Conservation (phyloP, 2,797 vertebrate genomes). For the Ceryle rudis region DNA sequence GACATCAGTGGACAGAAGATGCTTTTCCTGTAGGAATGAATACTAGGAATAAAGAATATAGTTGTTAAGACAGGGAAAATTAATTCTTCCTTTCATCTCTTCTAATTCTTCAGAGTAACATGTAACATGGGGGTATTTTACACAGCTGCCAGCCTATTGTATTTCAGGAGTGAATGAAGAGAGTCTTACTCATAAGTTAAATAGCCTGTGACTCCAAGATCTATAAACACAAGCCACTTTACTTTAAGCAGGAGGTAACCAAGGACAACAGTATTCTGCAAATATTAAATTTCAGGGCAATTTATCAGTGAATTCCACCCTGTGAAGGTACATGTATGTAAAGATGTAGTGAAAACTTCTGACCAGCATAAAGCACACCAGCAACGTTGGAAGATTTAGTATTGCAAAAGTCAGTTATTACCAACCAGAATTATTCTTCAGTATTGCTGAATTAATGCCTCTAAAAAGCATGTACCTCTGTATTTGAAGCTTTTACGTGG, state of each 20-base stretch:
- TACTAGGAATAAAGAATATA: background rate
- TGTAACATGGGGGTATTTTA: background rate
- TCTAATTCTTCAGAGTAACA: background rate
- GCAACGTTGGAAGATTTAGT: background rate
- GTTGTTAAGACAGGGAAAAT: background rate
- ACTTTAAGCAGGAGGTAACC: background rate
- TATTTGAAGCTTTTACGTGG: background rate
- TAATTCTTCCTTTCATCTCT: background rate
- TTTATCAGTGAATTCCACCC: background rate
- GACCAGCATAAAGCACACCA: background rate
- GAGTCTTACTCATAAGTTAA: background rate
- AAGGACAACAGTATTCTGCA: background rate
- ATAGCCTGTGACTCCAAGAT: background rate
- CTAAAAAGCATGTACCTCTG: background rate
- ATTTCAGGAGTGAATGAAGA: background rate
- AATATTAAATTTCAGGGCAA: background rate
- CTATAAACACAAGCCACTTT: background rate
- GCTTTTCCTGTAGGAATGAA: background rate
- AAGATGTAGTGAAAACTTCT: background rate
- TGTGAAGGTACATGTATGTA: background rate
- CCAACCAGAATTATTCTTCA: background rate
- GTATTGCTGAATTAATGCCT: background rate
- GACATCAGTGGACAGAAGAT: background rate
- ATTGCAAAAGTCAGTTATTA: background rate
- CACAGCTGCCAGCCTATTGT: background rate